These are phyloP conservation scores for Zaprionus capensis DNA, from an alignment of 1,140 invertebrate species.

Conservation along the genomic window DNA sequence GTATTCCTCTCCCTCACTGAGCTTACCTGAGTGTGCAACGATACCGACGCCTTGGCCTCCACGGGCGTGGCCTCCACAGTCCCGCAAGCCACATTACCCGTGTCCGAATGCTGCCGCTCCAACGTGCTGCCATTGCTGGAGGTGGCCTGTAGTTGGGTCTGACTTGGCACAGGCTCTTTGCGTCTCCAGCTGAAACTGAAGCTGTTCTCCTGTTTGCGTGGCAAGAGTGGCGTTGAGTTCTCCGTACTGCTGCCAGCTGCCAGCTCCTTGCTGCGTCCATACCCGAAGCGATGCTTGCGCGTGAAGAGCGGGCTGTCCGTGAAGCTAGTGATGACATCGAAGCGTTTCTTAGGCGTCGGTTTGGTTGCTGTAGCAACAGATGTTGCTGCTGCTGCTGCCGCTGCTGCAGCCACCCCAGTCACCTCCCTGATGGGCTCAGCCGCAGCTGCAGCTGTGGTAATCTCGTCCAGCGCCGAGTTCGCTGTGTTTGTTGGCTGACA, in stretches of 20 bases:
- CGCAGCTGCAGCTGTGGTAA: conserved; percentile 31
- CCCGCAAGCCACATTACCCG: conserved; percentile 50
- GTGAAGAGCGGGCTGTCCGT: conserved; percentile 84
- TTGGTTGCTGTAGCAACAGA: conserved; percentile 14
- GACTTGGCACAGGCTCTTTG: conserved; percentile 47
- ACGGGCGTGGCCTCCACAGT: conserved; percentile 76
- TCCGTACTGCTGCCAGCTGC: conserved; percentile 51
- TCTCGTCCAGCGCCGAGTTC: conserved; percentile 53
- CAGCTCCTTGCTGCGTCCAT: conserved; percentile 67
- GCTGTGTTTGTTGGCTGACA: conserved; percentile 49
- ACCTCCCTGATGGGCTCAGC: conserved; percentile 50
- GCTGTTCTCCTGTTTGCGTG: conserved; percentile 74
- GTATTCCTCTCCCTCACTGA: background rate
- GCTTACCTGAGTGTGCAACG: conserved; percentile 85
- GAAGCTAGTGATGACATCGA: conserved; percentile 83
- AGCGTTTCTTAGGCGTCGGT: conserved; percentile 63
- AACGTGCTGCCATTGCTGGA: conserved; percentile 58
- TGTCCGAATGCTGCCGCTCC: conserved; percentile 58
- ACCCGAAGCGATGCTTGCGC: conserved; percentile 82
- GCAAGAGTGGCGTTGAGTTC: conserved; percentile 71
- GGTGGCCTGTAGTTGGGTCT: conserved; percentile 39
- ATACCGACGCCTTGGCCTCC: conserved; percentile 82
- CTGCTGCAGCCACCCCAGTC: background rate
- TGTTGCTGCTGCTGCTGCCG: background rate
- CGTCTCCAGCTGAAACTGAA: conserved; percentile 77